Evolutionary conservation across 2,797 vertebrate species (phyloP), one percentile per base, ranked within the genome.

Genomic region (Urophycis tenuis): DNA sequence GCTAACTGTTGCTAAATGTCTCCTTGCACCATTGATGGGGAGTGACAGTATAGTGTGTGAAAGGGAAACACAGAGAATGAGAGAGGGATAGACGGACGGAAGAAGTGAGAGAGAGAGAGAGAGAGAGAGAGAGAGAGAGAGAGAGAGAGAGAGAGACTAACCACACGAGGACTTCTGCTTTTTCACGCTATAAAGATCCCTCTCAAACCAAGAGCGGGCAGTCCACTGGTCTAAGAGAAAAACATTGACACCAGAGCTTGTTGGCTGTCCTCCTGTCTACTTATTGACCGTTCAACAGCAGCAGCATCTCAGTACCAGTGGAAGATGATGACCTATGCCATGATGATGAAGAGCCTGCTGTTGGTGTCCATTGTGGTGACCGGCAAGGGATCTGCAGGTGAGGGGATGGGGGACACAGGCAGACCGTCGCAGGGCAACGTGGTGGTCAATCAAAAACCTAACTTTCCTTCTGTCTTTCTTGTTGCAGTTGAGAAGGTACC

Each of bases 401-500:
- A 74, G 39, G 31, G 33, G 12, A n/a, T 2, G 25, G 5, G 0
- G n/a, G 60, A 29, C 10, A 11, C 60, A 29, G 25, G 29, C 60
- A 29, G 9, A 64, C 60, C 11, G n/a, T 25, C n/a, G 4, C 29
- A 9, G 25, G 3, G 29, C 39, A 45, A 29, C 17, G 14, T 39
- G 36, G 25, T 17, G n/a, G 14, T 36, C 34, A n/a, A 5, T n/a
- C 9, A 72, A 10, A 72, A 14, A 41, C 31, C 30, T 45, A 17
- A 74, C 29, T 17, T 45, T 74, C n/a, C n/a, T n/a, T n/a, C 71
- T 72, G 17, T 73, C 36, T 74, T 14, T 15, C 36, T 78, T 60
- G 33, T 41, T 25, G n/a, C 35, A 25, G 25, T 8, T 6, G 39
- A 74, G 36, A 74, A 74, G 36, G 19, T 45, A 3, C 11, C 36